Percentiles rank a stretch among this genome's conserved stretches.
Evolutionary conservation across 2,797 vertebrate genomes (phyloP).

Genomic region (Babyrousa celebensis): DNA sequence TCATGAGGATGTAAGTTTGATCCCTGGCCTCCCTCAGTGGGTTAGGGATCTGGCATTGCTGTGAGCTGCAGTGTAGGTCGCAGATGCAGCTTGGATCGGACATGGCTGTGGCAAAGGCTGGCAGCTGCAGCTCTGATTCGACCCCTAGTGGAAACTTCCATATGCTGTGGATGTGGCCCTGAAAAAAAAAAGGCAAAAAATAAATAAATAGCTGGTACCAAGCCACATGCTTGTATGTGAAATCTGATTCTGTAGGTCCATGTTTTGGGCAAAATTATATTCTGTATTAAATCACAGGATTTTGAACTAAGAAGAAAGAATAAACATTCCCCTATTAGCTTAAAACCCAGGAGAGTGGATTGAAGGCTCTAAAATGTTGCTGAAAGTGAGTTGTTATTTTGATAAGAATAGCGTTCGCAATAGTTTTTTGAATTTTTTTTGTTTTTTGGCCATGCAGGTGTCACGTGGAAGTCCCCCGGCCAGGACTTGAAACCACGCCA

Average conservation of each 20-base stretch:
- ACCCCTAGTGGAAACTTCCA: too few species aligned
- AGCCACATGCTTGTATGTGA: neutral
- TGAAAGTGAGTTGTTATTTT: neutral
- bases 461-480: too few species aligned
- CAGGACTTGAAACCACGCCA: too few species aligned
- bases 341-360: neutral
- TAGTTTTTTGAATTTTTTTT: neutral
- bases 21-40: too few species aligned
- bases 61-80: too few species aligned
- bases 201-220: neutral
- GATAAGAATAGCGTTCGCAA: neutral
- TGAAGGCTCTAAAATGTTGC: neutral
- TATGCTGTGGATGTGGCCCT: too few species aligned
- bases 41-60: too few species aligned
- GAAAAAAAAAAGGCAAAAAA: too few species aligned
- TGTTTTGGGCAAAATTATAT: neutral
- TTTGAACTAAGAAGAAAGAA: conserved; percentile 11
- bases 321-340: neutral
- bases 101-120: too few species aligned
- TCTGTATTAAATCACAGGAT: neutral
- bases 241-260: neutral
- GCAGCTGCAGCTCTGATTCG: too few species aligned
- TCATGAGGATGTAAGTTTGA: too few species aligned
- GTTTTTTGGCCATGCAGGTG: neutral
- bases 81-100: too few species aligned